These are phyloP conservation scores for Calidris pygmaea DNA, from an alignment of 2,113 vertebrate genomes.

Conservation along the genomic window DNA sequence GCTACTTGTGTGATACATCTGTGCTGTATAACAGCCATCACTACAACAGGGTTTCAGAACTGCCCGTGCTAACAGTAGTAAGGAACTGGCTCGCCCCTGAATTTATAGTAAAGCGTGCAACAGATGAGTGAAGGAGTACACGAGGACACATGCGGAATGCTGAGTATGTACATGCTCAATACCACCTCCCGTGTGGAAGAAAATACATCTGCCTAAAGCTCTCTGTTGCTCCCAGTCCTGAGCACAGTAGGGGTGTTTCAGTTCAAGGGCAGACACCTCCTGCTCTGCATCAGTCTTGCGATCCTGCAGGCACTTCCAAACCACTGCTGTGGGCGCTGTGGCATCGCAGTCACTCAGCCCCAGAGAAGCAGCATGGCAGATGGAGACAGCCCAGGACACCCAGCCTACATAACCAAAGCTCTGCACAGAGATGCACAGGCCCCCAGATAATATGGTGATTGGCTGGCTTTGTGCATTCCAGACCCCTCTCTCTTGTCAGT, in stretches of 20 bases:
- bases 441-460: accelerated
- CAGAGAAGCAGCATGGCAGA: not conserved
- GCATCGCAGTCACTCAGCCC: not conserved
- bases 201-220: not conserved
- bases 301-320: not conserved
- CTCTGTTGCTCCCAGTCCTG: not conserved
- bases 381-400: not conserved
- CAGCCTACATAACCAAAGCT: not conserved
- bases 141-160: not conserved
- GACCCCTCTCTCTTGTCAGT: not conserved
- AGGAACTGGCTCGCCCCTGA: not conserved
- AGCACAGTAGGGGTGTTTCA: not conserved
- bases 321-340: not conserved
- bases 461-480: not conserved
- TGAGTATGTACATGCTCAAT: not conserved
- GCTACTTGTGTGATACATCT: not conserved
- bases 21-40: not conserved
- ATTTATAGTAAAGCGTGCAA: accelerated
- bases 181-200: not conserved
- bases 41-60: not conserved
- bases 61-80: accelerated
- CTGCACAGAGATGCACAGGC: not conserved
- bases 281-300: not conserved
- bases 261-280: not conserved
- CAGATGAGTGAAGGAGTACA: not conserved